Conservation (phyloP, 2,113 vertebrate species). For the Todiramphus chloris region DNA sequence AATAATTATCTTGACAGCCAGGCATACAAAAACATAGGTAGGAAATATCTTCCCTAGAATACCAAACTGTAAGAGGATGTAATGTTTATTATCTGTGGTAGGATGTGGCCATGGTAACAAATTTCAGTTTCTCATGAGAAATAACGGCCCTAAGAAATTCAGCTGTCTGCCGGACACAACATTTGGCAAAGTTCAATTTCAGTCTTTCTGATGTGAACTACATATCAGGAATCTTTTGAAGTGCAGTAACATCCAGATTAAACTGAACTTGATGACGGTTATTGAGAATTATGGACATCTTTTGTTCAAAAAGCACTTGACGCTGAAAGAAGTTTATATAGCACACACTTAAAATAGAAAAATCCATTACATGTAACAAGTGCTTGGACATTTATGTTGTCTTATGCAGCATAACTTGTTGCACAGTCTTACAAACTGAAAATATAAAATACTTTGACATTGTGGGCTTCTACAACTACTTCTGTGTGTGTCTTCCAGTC, state of each 20-base stretch:
- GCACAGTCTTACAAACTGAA: not conserved
- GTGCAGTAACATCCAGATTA: not conserved
- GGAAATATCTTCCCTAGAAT: not conserved
- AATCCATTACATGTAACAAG: not conserved
- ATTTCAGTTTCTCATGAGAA: not conserved
- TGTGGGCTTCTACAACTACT: not conserved
- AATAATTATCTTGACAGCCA: not conserved
- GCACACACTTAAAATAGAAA: not conserved
- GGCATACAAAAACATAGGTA: not conserved
- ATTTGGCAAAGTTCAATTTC: not conserved
- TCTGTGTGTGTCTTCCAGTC: not conserved
- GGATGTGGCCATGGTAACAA: not conserved
- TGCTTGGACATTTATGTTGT: not conserved
- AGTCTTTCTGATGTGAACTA: not conserved
- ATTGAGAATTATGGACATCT: not conserved
- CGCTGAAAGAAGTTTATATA: not conserved
- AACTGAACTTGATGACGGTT: not conserved
- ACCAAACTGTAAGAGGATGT: not conserved
- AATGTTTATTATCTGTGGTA: not conserved
- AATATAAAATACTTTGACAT: not conserved
- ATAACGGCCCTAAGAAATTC: not conserved
- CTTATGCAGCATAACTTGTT: not conserved
- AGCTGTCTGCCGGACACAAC: not conserved
- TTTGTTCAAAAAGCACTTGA: not conserved
- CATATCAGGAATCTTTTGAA: not conserved